Evolutionary conservation across 2,797 vertebrate species (phyloP).

Genomic region (Anas acuta): DNA sequence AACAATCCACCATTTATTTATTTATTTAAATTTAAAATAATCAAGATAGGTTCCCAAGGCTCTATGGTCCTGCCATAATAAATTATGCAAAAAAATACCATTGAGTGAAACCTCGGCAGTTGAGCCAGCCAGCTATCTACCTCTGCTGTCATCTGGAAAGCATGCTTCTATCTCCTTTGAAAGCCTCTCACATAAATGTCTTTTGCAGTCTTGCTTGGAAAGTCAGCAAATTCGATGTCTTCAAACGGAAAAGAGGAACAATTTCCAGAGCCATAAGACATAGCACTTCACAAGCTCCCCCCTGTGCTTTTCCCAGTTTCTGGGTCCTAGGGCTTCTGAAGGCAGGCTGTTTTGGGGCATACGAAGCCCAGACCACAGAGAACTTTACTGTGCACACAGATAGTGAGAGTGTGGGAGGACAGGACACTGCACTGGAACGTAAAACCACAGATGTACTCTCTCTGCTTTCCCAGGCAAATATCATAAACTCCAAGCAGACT

Average conservation of each 20-base stretch:
- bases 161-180: neutral
- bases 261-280: neutral
- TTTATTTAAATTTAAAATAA: constrained; percentile 34
- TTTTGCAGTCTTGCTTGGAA: neutral
- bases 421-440: neutral
- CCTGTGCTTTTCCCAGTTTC: neutral
- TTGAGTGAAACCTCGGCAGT: constrained; percentile 8
- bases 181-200: neutral
- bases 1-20: neutral
- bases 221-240: neutral
- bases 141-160: neutral
- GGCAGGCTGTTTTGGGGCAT: neutral
- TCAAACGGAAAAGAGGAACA: neutral
- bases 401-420: neutral
- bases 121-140: neutral
- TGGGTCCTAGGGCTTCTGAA: neutral
- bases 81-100: constrained; percentile 24
- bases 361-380: neutral
- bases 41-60: neutral
- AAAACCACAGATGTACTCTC: neutral
- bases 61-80: neutral
- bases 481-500: neutral
- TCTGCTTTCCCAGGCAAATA: neutral
- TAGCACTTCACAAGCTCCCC: neutral
- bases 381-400: neutral